Conservation (phyloP, 1,140 invertebrate species). For the Trichoplusia ni region DNA sequence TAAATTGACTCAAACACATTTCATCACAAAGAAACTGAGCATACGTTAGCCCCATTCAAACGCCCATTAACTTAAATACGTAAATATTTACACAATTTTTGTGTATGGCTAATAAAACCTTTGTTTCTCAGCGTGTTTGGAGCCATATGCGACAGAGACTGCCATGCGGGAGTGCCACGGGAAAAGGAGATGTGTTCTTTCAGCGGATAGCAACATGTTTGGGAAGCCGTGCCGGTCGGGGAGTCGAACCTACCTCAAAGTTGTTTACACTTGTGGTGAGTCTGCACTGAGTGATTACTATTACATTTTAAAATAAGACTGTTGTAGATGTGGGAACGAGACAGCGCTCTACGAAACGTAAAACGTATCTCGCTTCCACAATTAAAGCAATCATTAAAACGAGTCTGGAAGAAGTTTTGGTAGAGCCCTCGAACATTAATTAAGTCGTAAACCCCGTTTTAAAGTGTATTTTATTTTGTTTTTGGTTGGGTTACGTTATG, state of each 20-base stretch:
- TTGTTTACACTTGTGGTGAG: constrained; percentile 97
- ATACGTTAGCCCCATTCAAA: no score
- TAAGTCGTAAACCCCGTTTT: no score
- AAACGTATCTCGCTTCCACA: not conserved
- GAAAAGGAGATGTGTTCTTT: constrained; percentile 90
- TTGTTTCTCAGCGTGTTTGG: constrained; percentile 88
- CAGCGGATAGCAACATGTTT: constrained; percentile 92
- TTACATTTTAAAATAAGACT: constrained; percentile 2
- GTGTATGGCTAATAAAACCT: constrained; percentile 11
- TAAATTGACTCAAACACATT: no score
- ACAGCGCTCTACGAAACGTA: no score
- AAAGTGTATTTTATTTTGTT: no score
- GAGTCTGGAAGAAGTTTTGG: no score
- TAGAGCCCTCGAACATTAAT: no score
- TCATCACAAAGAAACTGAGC: no score
- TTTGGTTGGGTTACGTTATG: no score
- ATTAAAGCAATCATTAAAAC: no score
- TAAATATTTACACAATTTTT: constrained; percentile 18
- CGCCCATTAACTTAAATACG: no score
- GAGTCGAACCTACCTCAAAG: constrained; percentile 94
- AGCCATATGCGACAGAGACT: constrained; percentile 92
- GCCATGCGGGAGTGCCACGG: constrained; percentile 95
- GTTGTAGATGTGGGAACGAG: no score
- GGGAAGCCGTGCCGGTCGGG: constrained; percentile 91
- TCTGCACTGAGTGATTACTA: constrained; percentile 50